Evolutionary conservation across 2,113 vertebrate species (phyloP).

Genomic region (Dasypus novemcinctus): DNA sequence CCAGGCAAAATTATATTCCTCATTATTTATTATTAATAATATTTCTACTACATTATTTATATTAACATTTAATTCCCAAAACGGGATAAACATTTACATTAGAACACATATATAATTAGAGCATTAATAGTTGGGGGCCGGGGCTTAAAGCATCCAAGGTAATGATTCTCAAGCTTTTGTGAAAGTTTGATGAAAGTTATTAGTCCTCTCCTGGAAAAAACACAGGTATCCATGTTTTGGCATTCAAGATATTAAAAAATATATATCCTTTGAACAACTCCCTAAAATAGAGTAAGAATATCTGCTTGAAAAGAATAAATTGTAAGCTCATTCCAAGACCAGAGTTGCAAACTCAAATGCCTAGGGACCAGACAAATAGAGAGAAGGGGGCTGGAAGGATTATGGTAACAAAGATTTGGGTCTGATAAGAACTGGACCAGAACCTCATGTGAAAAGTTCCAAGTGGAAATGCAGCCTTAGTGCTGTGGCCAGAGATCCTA

Average conservation of each 20-base stretch:
- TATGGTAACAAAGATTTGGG: accelerated
- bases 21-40: background rate
- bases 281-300: background rate
- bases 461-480: background rate
- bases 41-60: background rate
- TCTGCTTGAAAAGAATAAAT: background rate
- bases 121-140: background rate
- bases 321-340: background rate
- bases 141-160: background rate
- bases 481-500: too few relatives aligned
- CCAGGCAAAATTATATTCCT: background rate
- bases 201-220: background rate
- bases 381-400: background rate
- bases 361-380: too few relatives aligned
- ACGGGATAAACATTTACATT: background rate
- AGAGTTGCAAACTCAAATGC: background rate
- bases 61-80: background rate
- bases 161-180: background rate
- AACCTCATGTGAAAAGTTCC: background rate
- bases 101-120: background rate
- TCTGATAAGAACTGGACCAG: background rate
- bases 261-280: background rate
- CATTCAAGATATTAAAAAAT: background rate
- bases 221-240: background rate
- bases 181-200: background rate